Evolutionary conservation across 2,888 invertebrate genomes (phyloP).

Genomic region (Polia nebulosa): DNA sequence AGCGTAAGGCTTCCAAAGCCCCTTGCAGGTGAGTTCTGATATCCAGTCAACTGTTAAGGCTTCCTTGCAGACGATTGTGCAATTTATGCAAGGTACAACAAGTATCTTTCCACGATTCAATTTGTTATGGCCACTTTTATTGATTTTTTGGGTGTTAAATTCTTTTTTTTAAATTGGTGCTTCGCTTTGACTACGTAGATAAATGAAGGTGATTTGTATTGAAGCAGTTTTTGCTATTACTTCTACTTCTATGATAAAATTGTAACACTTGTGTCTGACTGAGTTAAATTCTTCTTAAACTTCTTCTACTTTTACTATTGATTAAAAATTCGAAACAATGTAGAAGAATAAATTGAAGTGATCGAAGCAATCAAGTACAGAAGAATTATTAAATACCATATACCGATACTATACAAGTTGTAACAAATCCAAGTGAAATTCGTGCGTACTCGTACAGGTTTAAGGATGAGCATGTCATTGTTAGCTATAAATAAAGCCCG

Average conservation of each 20-base stretch:
- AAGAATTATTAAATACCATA: slow-evolving; percentile 4
- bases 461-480: slow-evolving; percentile 67
- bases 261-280: background rate
- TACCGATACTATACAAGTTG: background rate
- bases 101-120: background rate
- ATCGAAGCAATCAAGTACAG: background rate
- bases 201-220: background rate
- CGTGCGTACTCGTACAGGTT: slow-evolving; percentile 61
- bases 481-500: slow-evolving; percentile 69
- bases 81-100: slow-evolving; percentile 39
- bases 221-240: background rate
- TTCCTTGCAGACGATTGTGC: slow-evolving; percentile 62
- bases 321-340: too few species aligned
- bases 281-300: background rate
- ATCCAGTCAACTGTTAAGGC: slow-evolving; percentile 70
- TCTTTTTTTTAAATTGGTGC: background rate
- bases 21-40: slow-evolving; percentile 70
- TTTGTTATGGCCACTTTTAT: background rate
- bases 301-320: too few species aligned
- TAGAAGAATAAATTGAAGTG: background rate
- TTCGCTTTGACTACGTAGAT: too few species aligned
- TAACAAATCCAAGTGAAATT: slow-evolving; percentile 33
- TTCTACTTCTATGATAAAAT: background rate
- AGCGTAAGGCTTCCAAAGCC: slow-evolving; percentile 75
- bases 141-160: background rate